A percentile compares a stretch with the other conserved stretches of the same genome.
Conservation (phyloP, 2,113 vertebrate species). For the Sardina pilchardus region DNA sequence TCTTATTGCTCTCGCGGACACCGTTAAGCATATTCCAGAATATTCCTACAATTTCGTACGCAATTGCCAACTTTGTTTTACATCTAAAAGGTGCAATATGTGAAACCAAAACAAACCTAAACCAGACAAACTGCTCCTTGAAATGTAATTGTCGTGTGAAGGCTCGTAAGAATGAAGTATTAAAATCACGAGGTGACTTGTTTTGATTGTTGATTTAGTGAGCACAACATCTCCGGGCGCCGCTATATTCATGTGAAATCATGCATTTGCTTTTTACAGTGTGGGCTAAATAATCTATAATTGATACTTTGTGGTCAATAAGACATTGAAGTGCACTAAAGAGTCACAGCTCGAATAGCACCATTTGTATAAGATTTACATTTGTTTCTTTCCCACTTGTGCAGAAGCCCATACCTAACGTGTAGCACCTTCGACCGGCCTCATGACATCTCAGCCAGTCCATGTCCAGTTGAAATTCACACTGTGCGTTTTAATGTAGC, state of each 20-base stretch:
- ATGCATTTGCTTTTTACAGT: not conserved
- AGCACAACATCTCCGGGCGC: no score
- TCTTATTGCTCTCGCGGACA: not conserved
- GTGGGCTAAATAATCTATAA: no score
- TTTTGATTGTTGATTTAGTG: not conserved
- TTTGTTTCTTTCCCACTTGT: not conserved
- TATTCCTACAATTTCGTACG: not conserved
- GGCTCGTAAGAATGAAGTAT: no score
- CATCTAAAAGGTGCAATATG: not conserved
- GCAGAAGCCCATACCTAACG: no score
- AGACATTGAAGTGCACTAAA: not conserved
- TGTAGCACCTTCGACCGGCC: no score
- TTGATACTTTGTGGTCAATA: not conserved
- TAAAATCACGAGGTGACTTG: no score
- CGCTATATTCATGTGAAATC: not conserved
- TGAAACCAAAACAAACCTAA: no score
- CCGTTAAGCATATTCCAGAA: not conserved
- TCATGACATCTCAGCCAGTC: not conserved
- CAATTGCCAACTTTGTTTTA: not conserved
- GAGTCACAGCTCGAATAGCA: not conserved
- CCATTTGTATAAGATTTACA: not conserved
- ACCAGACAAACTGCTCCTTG: no score
- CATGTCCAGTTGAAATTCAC: not conserved
- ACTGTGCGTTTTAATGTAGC: not conserved
- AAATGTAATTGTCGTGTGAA: no score